phyloP scores from a whole-genome alignment of 2,888 invertebrate species.

The Tachina fera region DNA sequence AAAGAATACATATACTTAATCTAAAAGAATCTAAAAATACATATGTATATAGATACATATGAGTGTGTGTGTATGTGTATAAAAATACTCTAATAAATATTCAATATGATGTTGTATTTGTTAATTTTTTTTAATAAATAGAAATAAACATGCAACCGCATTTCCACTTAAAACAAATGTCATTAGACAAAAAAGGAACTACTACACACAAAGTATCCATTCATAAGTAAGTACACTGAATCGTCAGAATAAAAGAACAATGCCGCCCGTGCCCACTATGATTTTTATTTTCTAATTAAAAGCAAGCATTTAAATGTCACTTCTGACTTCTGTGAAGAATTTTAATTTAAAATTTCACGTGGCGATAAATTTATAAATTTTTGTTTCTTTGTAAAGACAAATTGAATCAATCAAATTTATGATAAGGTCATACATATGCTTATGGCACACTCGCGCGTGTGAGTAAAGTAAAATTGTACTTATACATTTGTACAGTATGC shows the following conservation, averaged over 20 bases:
- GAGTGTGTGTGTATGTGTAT: not conserved
- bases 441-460: no score
- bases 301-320: constrained; percentile 10
- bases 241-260: constrained; percentile 64
- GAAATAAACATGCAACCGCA: constrained; percentile 52
- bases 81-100: not conserved
- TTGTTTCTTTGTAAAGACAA: constrained; percentile 69
- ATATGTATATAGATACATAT: not conserved
- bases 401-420: constrained; percentile 77
- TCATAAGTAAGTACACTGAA: not conserved
- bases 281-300: constrained; percentile 31
- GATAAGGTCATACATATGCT: constrained; percentile 34
- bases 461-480: no score
- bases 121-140: constrained; percentile 7
- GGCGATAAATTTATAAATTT: constrained; percentile 1
- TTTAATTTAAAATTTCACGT: no score
- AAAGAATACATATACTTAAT: no score
- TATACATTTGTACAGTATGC: no score
- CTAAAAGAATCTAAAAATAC: not conserved
- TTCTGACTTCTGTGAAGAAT: constrained; percentile 9
- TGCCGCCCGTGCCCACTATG: constrained; percentile 47
- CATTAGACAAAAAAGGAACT: constrained; percentile 72
- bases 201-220: not conserved
- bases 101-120: constrained; percentile 24
- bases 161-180: constrained; percentile 72